Evolutionary conservation across 1,140 invertebrate species (phyloP), one percentile per base, ranked within the genome.

Genomic region (Drosophila bocqueti): DNA sequence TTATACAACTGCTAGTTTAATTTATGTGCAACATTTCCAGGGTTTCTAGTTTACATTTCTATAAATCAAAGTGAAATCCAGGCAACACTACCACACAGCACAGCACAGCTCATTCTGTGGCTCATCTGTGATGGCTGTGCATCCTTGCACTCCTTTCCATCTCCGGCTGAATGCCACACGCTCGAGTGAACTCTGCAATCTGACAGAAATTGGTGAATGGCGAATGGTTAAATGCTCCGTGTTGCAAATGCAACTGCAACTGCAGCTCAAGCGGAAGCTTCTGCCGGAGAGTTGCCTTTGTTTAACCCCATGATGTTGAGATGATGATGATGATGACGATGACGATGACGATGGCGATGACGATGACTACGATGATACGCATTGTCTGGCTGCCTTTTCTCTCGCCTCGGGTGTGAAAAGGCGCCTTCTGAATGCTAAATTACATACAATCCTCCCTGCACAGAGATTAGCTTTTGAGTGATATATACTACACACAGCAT

Each of bases 161-260:
- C 60, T 36, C 34, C 34, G 49, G 40, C 61, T 81, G 84, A 86
- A 82, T 81, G 83, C 59, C 59, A 6, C 80, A 87, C 77, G 77
- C 83, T 67, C 75, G 68, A 76, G 76, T 54, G 80, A 79, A 81
- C 64, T 74, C 66, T 83, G 83, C 73, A 83, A 83, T 89, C 82
- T 89, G 84, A 83, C 78, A 75, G 72, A 83, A 83, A 79, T 76
- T 57, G 40, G 29, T 62, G 55, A 58, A 79, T 72, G 66, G 75
- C 57, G 42, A 49, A 78, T 54, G 63, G n/a, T 55, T 55, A 78
- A 72, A 62, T 64, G 50, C 66, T 38, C 18, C 65, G 74, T 45
- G 50, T 29, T 71, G 49, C 62, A 64, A 47, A 24, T 45, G 54
- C 66, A 50, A 54, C 71, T 59, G 65, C 65, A 58, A 54, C 71